Evolutionary conservation across 2,797 vertebrate genomes (phyloP).

Genomic region (Sebastiscus albofasciatus): DNA sequence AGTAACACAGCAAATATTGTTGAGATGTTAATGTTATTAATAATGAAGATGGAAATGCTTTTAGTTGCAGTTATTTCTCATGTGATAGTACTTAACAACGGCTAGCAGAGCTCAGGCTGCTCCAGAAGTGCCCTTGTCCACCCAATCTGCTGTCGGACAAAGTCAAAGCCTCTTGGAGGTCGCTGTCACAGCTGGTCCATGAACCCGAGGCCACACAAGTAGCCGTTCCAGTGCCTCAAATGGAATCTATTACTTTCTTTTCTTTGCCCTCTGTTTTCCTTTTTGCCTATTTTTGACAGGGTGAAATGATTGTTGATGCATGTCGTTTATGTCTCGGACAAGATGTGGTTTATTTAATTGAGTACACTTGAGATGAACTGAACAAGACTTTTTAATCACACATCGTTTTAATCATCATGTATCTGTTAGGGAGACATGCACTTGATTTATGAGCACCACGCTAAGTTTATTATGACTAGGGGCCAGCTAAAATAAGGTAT

Average conservation of each 20-base stretch:
- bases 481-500: conserved; percentile 49
- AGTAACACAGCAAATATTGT: conserved; percentile 9
- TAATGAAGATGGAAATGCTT: conserved; percentile 5
- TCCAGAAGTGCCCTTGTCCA: conserved; percentile 49
- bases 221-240: conserved; percentile 62
- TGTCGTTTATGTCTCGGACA: conserved; percentile 43
- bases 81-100: conserved; percentile 30
- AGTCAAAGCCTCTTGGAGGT: conserved; percentile 73
- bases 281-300: conserved; percentile 28
- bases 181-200: conserved; percentile 74
- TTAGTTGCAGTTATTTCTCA: conserved; percentile 8
- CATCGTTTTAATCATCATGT: conserved; percentile 72
- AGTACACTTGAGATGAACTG: conserved; percentile 60
- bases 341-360: conserved; percentile 62
- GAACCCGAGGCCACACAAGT: conserved; percentile 67
- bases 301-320: conserved; percentile 40
- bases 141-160: conserved; percentile 69
- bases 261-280: conserved; percentile 10
- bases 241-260: conserved; percentile 49
- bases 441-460: conserved; percentile 74
- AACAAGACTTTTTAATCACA: conserved; percentile 72
- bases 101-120: conserved; percentile 18
- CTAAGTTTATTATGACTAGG: conserved; percentile 51
- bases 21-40: conserved; percentile 13
- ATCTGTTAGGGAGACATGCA: conserved; percentile 65